These are phyloP conservation scores for Polymixis lichenea DNA, from an alignment of 2,888 invertebrate genomes.

Conservation along the genomic window DNA sequence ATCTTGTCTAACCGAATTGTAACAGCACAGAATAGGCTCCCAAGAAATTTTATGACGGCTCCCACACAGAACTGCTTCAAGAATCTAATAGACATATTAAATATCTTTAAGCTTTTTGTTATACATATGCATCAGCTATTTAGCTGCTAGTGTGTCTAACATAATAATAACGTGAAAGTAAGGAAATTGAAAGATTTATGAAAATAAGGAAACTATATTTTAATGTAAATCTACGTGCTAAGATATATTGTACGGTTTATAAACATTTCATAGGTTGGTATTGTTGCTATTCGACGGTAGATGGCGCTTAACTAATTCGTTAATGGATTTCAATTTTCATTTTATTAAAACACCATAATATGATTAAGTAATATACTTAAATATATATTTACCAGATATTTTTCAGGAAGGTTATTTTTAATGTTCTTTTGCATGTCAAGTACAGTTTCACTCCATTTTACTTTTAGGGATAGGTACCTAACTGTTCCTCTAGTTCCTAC, in stretches of 20 bases:
- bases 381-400: not conserved
- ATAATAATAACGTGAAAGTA: not conserved
- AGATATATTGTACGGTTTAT: not conserved
- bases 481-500: not conserved
- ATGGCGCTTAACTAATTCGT: conserved; percentile 74
- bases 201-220: not conserved
- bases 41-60: too few species aligned
- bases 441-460: too few species aligned
- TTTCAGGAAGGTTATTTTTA: not conserved
- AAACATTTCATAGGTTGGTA: conserved; percentile 17
- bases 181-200: not conserved
- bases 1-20: too few species aligned
- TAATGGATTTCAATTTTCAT: not conserved
- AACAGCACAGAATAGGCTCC: too few species aligned
- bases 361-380: not conserved
- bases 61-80: too few species aligned
- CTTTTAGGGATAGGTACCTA: not conserved
- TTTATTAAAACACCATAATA: not conserved
- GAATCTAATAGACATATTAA: too few species aligned
- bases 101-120: too few species aligned
- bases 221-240: not conserved
- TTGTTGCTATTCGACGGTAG: conserved; percentile 80
- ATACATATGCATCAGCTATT: too few species aligned
- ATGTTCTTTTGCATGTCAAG: too few species aligned
- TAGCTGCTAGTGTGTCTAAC: too few species aligned